Evolutionary conservation across 2,113 vertebrate genomes (phyloP).

Genomic region (Hemiprocne comata): DNA sequence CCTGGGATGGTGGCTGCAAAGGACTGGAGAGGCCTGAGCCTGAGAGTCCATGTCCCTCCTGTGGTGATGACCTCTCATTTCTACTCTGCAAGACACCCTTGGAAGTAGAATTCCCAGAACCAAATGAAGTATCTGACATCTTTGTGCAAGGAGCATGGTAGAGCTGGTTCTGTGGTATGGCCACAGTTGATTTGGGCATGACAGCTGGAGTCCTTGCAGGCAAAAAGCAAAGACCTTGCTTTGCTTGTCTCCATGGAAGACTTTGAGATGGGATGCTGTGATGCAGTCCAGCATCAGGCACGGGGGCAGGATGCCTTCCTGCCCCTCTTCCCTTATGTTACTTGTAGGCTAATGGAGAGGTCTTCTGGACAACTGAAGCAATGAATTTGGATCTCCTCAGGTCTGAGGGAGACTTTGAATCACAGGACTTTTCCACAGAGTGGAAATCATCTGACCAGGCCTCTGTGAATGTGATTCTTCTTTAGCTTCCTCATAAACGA

Average conservation of each 20-base stretch:
- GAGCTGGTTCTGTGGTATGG: rapidly evolving
- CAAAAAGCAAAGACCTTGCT: neutral
- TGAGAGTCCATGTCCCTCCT: neutral
- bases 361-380: neutral
- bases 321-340: neutral
- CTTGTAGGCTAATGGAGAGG: neutral
- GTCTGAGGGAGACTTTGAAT: neutral
- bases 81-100: neutral
- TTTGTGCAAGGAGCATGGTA: neutral
- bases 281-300: neutral
- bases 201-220: neutral
- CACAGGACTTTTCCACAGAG: neutral
- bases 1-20: neutral
- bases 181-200: neutral
- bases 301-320: neutral
- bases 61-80: neutral
- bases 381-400: neutral
- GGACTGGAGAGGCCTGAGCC: neutral
- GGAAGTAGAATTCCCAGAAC: neutral
- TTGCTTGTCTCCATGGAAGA: neutral
- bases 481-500: neutral
- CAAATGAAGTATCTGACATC: neutral
- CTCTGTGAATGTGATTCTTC: neutral
- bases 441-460: neutral
- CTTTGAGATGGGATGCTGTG: neutral